Percentiles rank a stretch among this genome's conserved stretches.
These are phyloP conservation scores for Tetanocera ferruginea DNA, from an alignment of 2,888 invertebrate genomes.

Conservation along the genomic window DNA sequence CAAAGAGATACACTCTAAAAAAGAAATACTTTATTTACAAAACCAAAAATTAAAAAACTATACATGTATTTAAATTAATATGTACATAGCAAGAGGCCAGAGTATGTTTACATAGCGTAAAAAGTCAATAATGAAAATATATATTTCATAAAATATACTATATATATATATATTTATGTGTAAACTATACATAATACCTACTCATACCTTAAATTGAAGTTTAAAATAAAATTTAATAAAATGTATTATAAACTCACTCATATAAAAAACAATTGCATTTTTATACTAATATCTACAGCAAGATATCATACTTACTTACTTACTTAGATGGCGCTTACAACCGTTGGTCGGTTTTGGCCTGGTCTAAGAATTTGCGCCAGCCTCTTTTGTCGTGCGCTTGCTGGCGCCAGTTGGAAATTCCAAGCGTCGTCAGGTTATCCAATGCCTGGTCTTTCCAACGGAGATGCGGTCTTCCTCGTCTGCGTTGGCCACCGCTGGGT, in stretches of 20 bases:
- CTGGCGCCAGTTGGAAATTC: too few relatives aligned
- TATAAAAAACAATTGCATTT: not conserved
- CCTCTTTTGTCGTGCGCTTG: too few relatives aligned
- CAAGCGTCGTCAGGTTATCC: too few relatives aligned
- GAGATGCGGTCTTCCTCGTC: too few relatives aligned
- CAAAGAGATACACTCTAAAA: not conserved
- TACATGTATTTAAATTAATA: not conserved
- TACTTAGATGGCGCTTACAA: too few relatives aligned
- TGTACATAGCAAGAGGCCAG: not conserved
- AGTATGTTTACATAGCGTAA: not conserved
- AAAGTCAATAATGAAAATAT: not conserved
- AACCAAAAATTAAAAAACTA: too few relatives aligned
- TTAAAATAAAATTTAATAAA: conserved; percentile 16
- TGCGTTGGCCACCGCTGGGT: too few relatives aligned
- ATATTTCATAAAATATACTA: not conserved
- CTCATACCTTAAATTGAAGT: not conserved
- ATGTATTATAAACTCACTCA: not conserved
- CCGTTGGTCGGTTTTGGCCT: too few relatives aligned
- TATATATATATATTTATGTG: not conserved
- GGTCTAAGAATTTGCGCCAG: too few relatives aligned
- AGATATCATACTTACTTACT: too few relatives aligned
- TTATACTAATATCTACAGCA: too few relatives aligned
- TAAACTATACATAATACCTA: not conserved
- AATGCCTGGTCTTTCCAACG: too few relatives aligned
- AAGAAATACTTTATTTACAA: not conserved